These are phyloP conservation scores for Alectoris magna DNA, from an alignment of 2,797 vertebrate genomes.

Conservation along the genomic window DNA sequence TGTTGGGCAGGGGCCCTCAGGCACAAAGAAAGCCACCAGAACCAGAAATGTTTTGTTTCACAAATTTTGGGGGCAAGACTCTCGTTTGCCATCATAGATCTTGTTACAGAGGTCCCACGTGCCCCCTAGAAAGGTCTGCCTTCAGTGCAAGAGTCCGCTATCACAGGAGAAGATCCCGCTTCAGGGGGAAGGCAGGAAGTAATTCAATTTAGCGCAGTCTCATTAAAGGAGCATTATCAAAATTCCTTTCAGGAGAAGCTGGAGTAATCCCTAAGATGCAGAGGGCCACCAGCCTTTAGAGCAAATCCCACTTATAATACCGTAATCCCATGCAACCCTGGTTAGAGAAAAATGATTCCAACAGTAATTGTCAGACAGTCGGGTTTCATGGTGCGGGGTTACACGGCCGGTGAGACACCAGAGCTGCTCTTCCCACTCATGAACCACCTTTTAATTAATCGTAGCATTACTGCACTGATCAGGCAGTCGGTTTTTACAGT, in stretches of 20 bases:
- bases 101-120: not conserved
- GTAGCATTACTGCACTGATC: not conserved
- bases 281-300: not conserved
- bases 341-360: slow-evolving; percentile 32
- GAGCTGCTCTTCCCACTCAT: not conserved
- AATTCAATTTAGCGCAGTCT: slow-evolving; percentile 35
- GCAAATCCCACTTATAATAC: slow-evolving; percentile 40
- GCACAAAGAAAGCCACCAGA: not conserved
- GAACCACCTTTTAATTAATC: not conserved
- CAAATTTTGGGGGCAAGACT: not conserved
- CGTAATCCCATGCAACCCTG: slow-evolving; percentile 36
- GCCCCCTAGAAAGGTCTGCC: not conserved
- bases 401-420: not conserved
- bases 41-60: not conserved
- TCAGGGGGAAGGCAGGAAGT: not conserved
- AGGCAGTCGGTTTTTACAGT: not conserved
- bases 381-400: not conserved
- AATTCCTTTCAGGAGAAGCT: slow-evolving; percentile 32
- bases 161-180: not conserved
- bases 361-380: not conserved
- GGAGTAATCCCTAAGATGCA: not conserved
- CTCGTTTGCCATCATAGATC: not conserved
- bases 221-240: slow-evolving; percentile 33
- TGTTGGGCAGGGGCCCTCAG: not conserved
- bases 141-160: accelerated